These are phyloP conservation scores for Hemicentrotus pulcherrimus DNA, from an alignment of 35 echinoderm and acorn worm genomes.

Conservation along the genomic window DNA sequence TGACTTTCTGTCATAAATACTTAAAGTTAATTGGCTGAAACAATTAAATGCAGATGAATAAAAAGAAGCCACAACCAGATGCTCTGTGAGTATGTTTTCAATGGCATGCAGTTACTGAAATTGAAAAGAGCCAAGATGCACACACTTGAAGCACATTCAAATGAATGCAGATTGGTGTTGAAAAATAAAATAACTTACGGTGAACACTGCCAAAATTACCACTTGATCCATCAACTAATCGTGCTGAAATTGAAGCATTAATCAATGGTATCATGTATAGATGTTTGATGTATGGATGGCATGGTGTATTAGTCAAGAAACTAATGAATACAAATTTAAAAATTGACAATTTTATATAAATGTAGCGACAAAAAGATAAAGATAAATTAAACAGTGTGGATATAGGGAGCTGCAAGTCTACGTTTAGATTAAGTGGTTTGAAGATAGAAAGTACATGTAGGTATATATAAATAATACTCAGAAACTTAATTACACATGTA, in stretches of 20 bases:
- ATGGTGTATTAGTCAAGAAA: neutral
- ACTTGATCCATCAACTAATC: conserved; percentile 45
- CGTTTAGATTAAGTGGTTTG: neutral
- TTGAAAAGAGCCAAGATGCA: neutral
- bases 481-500: too few relatives aligned
- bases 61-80: neutral
- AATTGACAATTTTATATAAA: neutral
- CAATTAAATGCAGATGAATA: too few relatives aligned
- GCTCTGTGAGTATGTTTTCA: neutral
- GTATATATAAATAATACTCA: too few relatives aligned
- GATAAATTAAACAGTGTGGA: neutral
- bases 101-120: neutral
- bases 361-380: neutral
- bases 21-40: too few relatives aligned
- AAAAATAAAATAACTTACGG: conserved; percentile 33
- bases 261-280: neutral
- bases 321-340: too few relatives aligned
- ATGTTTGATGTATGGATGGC: neutral
- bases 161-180: neutral
- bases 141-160: neutral
- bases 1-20: too few relatives aligned
- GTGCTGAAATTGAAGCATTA: conserved; percentile 55
- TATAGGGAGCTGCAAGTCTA: neutral
- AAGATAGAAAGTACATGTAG: too few relatives aligned
- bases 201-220: conserved; percentile 49